Conservation (phyloP, 1,140 invertebrate genomes). For the Riptortus pedestris region DNA sequence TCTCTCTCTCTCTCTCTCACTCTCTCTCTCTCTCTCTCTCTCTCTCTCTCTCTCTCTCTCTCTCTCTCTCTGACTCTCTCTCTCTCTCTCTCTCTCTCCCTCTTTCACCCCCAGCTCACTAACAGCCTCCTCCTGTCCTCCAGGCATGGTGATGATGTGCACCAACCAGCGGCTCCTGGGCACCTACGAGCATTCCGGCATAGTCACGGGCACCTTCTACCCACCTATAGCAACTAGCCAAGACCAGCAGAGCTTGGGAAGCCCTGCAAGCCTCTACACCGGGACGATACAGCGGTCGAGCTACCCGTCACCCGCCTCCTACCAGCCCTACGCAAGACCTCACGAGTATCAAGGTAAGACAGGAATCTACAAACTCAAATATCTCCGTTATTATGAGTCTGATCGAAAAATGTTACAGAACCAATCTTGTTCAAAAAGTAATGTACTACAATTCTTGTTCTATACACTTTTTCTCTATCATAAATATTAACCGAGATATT, state of each 20-base stretch:
- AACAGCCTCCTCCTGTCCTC: no score
- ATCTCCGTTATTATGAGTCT: no score
- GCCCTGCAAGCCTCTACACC: constrained; percentile 7
- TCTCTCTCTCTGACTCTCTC: neutral
- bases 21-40: constrained; percentile 13
- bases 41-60: constrained; percentile 15
- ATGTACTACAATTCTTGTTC: no score
- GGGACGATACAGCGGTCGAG: neutral
- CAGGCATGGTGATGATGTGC: constrained; percentile 71
- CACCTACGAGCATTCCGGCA: constrained; percentile 34
- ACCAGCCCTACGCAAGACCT: neutral
- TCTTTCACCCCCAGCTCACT: neutral
- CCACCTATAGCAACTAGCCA: constrained; percentile 68
- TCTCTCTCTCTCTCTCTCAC: constrained; percentile 10
- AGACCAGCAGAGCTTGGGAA: constrained; percentile 47
- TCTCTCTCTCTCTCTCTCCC: neutral
- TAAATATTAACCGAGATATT: no score
- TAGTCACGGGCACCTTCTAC: constrained; percentile 59
- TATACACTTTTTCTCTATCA: no score
- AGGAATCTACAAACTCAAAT: no score
- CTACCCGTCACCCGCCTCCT: neutral
- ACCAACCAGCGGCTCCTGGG: constrained; percentile 52
- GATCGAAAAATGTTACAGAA: no score
- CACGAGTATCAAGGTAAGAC: no score
- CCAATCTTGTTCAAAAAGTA: no score